Evolutionary conservation across 1,140 invertebrate genomes (phyloP), one percentile per base, ranked within the genome.

Genomic region (Himalopsyche phryganea): DNA sequence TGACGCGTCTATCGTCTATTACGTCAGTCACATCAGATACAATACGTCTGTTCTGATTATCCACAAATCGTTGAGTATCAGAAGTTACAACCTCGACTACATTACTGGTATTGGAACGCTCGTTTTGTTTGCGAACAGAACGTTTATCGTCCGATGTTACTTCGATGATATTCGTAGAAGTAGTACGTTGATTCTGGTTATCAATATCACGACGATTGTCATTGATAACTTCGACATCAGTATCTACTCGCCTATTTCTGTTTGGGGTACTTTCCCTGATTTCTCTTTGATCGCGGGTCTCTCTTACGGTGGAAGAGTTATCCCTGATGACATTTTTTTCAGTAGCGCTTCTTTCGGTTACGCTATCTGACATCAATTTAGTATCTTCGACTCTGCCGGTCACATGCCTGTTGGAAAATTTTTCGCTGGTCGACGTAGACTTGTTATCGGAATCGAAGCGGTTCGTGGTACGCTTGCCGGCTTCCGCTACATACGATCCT

Each of bases 401-500:
- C 4, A 40, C 38, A 11, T 15, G 11, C n/a, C 38, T 40, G 11
- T 40, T 15, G 4, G 15, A n/a, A 15, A 40, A 40, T 15, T 15
- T 18, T 9, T 51, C 36, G n/a, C 51, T 49, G 14, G 40, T 35
- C 9, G 50, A 41, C n/a, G 54, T 20, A 1, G 56, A 32, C 11
- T 63, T 51, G 32, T 23, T 56, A 14, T 50, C 57, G 28, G 42
- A 35, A 6, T 55, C 51, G n/a, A 55, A 19, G 14, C 51, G 53
- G 41, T 56, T 63, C 20, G 38, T 35, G 11, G 47, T 33, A 20
- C 23, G 60, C 14, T 65, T 65, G 11, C 44, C 50, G 14, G 54
- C 63, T 65, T 20, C 62, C 54, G 58, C 51, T 9, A 32, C 19
- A 19, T 33, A 64, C 7, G 62, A 60, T 15, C 72, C 76, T 28